A percentile compares a stretch with the other conserved stretches of the same genome.
phyloP scores from a whole-genome alignment of 2,797 vertebrate species.

The Cossypha heuglini region DNA sequence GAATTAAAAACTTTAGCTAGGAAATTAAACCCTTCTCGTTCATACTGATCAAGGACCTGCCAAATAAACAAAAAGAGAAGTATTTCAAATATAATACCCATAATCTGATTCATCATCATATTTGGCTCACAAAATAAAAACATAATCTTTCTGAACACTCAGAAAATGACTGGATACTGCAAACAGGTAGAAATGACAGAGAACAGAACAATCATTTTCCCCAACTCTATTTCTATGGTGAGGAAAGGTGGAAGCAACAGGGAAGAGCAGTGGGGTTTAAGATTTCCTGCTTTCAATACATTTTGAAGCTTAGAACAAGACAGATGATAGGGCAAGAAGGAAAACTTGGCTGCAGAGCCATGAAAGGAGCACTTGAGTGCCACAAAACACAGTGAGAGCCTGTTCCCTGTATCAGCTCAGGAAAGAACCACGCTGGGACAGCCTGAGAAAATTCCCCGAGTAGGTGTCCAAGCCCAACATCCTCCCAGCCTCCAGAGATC shows the following conservation, averaged over 20 bases:
- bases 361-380: neutral
- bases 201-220: neutral
- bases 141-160: neutral
- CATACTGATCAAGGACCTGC: constrained; percentile 93
- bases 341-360: neutral
- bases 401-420: neutral
- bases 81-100: neutral
- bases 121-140: neutral
- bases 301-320: neutral
- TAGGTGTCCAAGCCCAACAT: neutral
- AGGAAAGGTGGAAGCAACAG: neutral
- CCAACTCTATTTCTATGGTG: neutral
- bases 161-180: neutral
- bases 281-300: neutral
- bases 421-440: neutral
- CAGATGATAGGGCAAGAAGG: neutral
- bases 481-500: neutral
- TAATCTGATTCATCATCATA: neutral
- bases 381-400: neutral
- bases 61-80: constrained; percentile 18
- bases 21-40: constrained; percentile 92
- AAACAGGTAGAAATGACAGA: neutral
- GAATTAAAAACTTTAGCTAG: constrained; percentile 95
- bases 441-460: neutral
- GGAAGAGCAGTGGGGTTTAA: neutral